Base-by-base conservation (phyloP, 2,797 vertebrate species). In the Gymnoscopelus braueri region DNA sequence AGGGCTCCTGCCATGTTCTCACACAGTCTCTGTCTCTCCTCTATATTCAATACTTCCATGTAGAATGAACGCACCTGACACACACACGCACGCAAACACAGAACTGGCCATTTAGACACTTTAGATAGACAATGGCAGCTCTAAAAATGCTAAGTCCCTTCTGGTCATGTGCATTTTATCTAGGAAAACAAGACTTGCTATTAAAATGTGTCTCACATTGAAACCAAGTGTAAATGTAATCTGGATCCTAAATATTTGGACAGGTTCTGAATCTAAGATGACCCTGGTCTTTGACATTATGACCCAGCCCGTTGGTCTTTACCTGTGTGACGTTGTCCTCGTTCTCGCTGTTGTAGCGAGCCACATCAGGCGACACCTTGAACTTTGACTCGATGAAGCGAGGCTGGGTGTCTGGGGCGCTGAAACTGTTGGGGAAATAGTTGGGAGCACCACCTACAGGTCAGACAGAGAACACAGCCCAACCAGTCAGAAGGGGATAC, bases 391-490 rank as follows among this genome's bases (percentile, higher is more conserved):
- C 95, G 68, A 88, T 32, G 13, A 81, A 84, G 0, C 0, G 0
- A 0, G 77, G 88, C 82, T 96, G 94, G 0, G 81, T 77, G 0
- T 96, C 93, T 0, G 98, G 96, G 1, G 95, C 97, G 3, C 91
- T 93, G 82, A 99, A 99, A 89, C 97, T 99, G 83, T 99, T 99
- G 12, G 97, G 97, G 57, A 89, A 98, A 81, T 99, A 99, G 85
- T 98, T 99, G 12, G 98, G 98, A 50, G 96, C 95, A 0, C 97
- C 97, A 67, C 96, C 98, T 99, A 66, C n/a, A 80, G 83, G 64
- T 15, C 48, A 63, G 51, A 76, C 49, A 23, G 11, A 67, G 8
- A 60, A 58, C 7, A 15, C 14, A 10, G 35, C 60, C 10, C 11
- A 10, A 24, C 48, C 5, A 26, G 62, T 49, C 3, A 3, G 26